Evolutionary conservation across 2,888 invertebrate genomes (phyloP), one percentile per base, ranked within the genome.

Genomic region (Sesia apiformis): DNA sequence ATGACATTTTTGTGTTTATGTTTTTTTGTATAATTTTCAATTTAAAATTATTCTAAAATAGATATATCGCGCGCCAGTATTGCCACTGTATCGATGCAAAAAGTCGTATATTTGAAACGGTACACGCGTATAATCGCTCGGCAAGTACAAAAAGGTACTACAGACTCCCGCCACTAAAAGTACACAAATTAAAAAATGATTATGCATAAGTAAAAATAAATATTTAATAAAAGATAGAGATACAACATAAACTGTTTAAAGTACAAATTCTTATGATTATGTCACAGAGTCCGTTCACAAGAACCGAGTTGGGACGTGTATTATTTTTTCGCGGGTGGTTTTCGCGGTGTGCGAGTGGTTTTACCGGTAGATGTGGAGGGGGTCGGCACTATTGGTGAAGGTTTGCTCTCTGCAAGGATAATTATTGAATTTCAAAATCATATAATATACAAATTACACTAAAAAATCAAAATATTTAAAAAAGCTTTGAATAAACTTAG

Each of bases 351-450:
- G 67, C 90, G 86, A 3, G 84, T 82, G 40, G 83, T 72, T 61
- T 88, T 87, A 57, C 88, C 90, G 53, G 87, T 85, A 40, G 90
- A 88, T 39, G 90, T 86, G 7, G 89, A 88, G 0, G 90, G 87
- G 4, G 81, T 82, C 53, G 89, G 80, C 57, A 78, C 79, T 54
- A 81, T 69, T 3, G 84, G 82, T 0, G 85, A 72, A 7, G 79
- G 68, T 65, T 85, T 88, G 53, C 69, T 69, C 55, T 84, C 86
- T 84, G 79, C 41, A 61, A 66, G 43, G 57, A 57, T 55, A 57
- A 55, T 23, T 23, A 23, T 23, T 23, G 23, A 23, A 23, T 23
- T 23, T 23, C 23, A 23, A 23, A 23, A 23, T 23, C 23, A 23
- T 23, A 23, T 23, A 23, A 23, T 23, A 23, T 23, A 23, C 23